Conservation (phyloP, 2,888 invertebrate genomes). For the Eustalomyia histrio region DNA sequence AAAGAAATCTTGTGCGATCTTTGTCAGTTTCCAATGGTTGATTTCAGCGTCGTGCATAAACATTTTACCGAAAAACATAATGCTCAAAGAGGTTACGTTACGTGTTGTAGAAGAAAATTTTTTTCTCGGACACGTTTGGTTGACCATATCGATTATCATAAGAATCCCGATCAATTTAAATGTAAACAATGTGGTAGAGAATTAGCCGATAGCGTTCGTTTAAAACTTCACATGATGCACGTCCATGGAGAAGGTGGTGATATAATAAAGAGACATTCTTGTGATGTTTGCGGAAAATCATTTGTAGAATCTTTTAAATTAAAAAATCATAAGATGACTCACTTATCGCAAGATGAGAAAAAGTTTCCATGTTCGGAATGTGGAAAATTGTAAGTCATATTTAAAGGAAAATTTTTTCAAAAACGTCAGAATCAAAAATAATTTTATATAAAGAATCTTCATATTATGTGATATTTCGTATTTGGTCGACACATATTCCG, state of each 20-base stretch:
- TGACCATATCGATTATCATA: conserved; percentile 11
- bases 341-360: conserved; percentile 24
- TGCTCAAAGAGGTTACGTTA: conserved; percentile 1
- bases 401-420: no score
- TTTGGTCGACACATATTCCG: no score
- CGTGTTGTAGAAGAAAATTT: conserved; percentile 22
- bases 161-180: conserved; percentile 31
- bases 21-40: background rate
- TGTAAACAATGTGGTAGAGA: conserved; percentile 5
- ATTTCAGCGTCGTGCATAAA: background rate
- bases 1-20: conserved; percentile 8
- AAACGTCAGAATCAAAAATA: no score
- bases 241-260: conserved; percentile 2
- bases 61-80: conserved; percentile 9
- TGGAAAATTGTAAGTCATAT: background rate
- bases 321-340: conserved; percentile 7
- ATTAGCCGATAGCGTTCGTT: background rate
- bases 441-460: no score
- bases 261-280: background rate
- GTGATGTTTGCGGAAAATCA: conserved; percentile 25
- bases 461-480: no score
- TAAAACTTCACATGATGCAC: background rate
- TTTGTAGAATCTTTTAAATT: background rate
- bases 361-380: conserved; percentile 13
- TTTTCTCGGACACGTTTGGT: conserved; percentile 5